A percentile compares a stretch with the other conserved stretches of the same genome.
These are phyloP conservation scores for Ganaspis brasiliensis DNA, from an alignment of 2,888 invertebrate genomes.

Conservation along the genomic window DNA sequence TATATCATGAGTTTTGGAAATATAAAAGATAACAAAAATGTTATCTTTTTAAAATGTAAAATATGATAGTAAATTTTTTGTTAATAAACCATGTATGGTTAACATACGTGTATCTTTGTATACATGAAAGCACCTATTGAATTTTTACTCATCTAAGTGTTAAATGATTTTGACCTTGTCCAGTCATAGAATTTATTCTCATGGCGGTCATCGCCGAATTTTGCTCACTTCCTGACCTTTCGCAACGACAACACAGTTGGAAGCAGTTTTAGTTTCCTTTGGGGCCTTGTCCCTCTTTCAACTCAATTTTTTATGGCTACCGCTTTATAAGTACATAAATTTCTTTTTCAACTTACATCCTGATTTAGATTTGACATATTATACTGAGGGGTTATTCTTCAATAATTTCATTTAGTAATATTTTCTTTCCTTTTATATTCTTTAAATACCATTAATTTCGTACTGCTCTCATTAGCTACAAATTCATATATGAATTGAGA, in stretches of 20 bases:
- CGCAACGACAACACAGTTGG: conserved; percentile 1
- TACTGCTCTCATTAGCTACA: too few relatives aligned
- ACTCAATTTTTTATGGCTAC: not conserved
- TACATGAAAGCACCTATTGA: too few relatives aligned
- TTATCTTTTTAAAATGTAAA: too few relatives aligned
- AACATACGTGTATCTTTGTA: too few relatives aligned
- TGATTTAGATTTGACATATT: not conserved
- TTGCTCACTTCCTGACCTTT: conserved; percentile 37
- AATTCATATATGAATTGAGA: not conserved
- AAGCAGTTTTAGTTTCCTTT: not conserved
- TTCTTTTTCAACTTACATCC: not conserved
- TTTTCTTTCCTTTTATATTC: not conserved
- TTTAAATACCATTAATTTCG: not conserved
- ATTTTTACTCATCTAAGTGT: not conserved
- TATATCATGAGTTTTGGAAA: too few relatives aligned
- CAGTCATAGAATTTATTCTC: not conserved
- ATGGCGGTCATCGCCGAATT: conserved; percentile 10
- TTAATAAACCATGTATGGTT: too few relatives aligned
- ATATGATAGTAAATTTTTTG: too few relatives aligned
- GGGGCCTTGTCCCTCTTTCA: not conserved
- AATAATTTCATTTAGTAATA: not conserved
- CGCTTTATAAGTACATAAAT: not conserved
- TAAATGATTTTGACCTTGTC: conserved; percentile 17
- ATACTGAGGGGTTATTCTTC: not conserved
- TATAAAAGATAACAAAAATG: too few relatives aligned